Evolutionary conservation across 1,140 invertebrate genomes (phyloP), one percentile per base, ranked within the genome.

Genomic region (Chymomyza costata): DNA sequence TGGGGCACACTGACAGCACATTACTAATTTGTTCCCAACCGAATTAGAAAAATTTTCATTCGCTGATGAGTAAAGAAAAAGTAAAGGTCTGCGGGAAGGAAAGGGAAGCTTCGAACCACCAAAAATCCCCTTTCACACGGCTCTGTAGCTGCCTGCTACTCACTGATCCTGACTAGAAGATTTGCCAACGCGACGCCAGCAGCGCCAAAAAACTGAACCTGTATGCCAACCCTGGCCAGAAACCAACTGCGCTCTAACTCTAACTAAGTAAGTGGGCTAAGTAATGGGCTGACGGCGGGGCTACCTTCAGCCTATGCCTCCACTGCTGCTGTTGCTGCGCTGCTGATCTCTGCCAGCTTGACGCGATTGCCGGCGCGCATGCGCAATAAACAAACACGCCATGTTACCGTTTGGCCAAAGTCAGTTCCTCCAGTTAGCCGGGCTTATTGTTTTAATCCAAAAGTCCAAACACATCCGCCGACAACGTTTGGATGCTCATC

Each of bases 351-450:
- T 44, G 59, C 17, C 30, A 15, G 28, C n/a, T n/a, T n/a, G n/a
- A n/a, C 61, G 67, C 68, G 74, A 81, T 81, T 80, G 63, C 13
- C 39, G 73, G 46, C 51, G 64, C 68, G 73, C 73, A 80, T 80
- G 67, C 68, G 73, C 73, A 80, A 80, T 80, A 80, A 80, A 80
- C 73, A 80, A 80, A 80, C 73, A 80, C 73, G 73, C 73, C 64
- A 80, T 68, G 56, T 73, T 80, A 80, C 73, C 73, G 73, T 78
- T 38, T 78, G 73, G n/a, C n/a, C n/a, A n/a, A n/a, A n/a, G n/a
- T 55, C 58, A 46, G 37, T 25, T 13, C 17, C 37, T 10, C 47
- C n/a, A 2, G 11, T 14, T 38, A 7, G 15, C 6, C 6, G 13
- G 5, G 6, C 35, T 14, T 38, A 14, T 38, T 38, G 35, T 34